Base-by-base conservation (phyloP, 2,888 invertebrate genomes). In the Unio delphinus region DNA sequence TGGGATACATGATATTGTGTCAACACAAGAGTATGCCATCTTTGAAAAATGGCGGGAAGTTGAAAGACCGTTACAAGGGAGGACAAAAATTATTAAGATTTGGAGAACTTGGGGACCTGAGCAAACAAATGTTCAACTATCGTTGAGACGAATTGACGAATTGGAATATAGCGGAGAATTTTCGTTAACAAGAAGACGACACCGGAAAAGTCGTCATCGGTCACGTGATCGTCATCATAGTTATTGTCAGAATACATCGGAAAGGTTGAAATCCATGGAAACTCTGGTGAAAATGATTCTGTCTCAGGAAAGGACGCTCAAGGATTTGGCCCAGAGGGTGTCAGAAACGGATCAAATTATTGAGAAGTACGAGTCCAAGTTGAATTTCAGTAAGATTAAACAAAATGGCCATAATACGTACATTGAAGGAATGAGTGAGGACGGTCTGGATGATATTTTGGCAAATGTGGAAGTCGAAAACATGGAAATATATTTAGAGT, bases 51-150 rank as follows among this genome's bases (percentile, higher is more conserved):
- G 88, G 95, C 94, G 90, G 72, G 89, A 84, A 73, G 87, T 89
- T 59, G 89, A 89, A 78, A 92, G 93, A 82, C 94, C 93, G 65
- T 90, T 94, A 78, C 94, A 93, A 69, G 93, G 94, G 55, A 92
- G 93, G 82, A 94, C 94, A 64, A 93, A 93, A 70, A 94, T 95
- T 75, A 91, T 95, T 70, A 94, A 95, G 85, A 94, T 95, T 65
- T 93, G 95, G 92, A 94, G 94, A 73, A 94, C 95, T 45, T 95
- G 95, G 95, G 95, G 95, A 69, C 92, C 92, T 81, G 93, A 93
- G 72, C 92, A 93, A 90, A 91, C 92, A 84, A 93, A 94, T 89
- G 94, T 90, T 0, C 83, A 85, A 64, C 81, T 90, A 67, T 76
- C 82, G n/a, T 82, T 90, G 75, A 82, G 87, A 45, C 81, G 83